Base-by-base conservation (phyloP, 2,113 vertebrate species). In the Heterotis niloticus region DNA sequence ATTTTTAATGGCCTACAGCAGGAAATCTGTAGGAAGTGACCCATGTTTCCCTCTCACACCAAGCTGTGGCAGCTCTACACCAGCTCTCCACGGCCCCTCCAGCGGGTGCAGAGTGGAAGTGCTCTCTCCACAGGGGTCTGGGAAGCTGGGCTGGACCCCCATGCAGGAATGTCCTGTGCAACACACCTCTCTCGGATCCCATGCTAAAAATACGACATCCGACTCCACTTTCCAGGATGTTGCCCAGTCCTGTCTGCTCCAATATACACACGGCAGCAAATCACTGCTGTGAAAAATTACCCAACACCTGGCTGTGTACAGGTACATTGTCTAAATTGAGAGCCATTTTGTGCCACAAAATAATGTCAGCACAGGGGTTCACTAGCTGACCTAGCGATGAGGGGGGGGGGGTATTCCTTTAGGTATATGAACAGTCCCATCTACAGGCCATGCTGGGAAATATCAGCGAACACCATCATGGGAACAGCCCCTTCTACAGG, bases 1-100 rank as follows among this genome's bases (percentile, higher is more conserved):
- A 29, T 64, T 75, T 83, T 86, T 85, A 78, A 86, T 87, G 80
- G 81, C 64, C 75, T 84, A 60, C 66, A 78, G 78, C 81, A 84
- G 86, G 84, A 87, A 84, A 82, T 85, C 81, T 83, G 84, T 84
- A 81, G 84, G 86, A 87, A 84, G 65, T 84, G 80, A 83, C 84
- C 86, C 81, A 60, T 81, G 81, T 73, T 82, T 79, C 65, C 78
- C 76, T 79, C 77, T 81, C 79, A 76, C 69, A 74, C 79, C 66
- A 67, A 83, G 80, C 75, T 16, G 10, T 62, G 28, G 68, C 68
- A 62, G 69, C 54, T 71, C 65, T 67, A 24, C 76, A 70, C 62
- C 66, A n/a, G 64, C 69, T 64, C 57, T 64, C 69, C 62, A 57
- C 44, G 67, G 26, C 34, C 44, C 54, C 28, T 60, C 64, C 77